Evolutionary conservation across 2,888 invertebrate genomes (phyloP).

Genomic region (Sussaba pulchella): DNA sequence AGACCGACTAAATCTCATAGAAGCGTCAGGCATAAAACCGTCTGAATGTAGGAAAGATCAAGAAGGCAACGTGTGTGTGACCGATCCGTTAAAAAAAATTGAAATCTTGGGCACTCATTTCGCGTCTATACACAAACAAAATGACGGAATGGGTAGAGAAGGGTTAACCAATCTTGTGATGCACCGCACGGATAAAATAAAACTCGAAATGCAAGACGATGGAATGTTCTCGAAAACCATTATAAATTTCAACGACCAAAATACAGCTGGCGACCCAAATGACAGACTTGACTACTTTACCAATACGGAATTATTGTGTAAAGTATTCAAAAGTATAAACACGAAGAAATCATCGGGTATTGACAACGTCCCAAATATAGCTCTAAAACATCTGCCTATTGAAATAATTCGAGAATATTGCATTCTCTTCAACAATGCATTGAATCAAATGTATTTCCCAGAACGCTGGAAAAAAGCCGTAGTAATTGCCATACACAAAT

Average conservation of each 20-base stretch:
- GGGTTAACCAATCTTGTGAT: too few species aligned
- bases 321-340: constrained; percentile 40
- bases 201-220: too few species aligned
- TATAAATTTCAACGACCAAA: too few species aligned
- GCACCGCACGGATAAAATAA: too few species aligned
- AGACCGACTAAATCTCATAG: neutral
- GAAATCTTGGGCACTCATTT: constrained; percentile 18
- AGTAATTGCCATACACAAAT: neutral
- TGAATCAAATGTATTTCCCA: constrained; percentile 18
- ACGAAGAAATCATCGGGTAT: constrained; percentile 26
- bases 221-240: too few species aligned
- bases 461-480: constrained; percentile 1
- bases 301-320: constrained; percentile 21
- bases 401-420: constrained; percentile 3
- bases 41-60: neutral
- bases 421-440: constrained; percentile 12
- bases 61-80: neutral
- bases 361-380: constrained; percentile 10
- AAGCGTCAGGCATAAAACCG: neutral
- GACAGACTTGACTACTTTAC: constrained; percentile 8
- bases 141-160: constrained; percentile 3
- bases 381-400: neutral
- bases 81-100: constrained; percentile 6
- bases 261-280: too few species aligned
- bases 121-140: neutral